Evolutionary conservation across 1,140 invertebrate species (phyloP), one percentile per base, ranked within the genome.

Genomic region (Probaryconus sp.): DNA sequence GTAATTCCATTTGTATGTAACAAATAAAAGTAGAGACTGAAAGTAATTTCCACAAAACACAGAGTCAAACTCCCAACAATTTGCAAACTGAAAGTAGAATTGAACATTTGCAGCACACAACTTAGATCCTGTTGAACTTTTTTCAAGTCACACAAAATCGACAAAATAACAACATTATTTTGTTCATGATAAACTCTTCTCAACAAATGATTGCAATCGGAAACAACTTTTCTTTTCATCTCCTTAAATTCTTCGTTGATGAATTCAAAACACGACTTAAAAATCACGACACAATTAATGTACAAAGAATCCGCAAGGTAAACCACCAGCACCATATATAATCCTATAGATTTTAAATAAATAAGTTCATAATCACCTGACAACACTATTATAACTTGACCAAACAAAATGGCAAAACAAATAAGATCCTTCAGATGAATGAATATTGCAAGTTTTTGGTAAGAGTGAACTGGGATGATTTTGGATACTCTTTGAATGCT

Each of bases 11-110:
- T 16, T 6, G 13, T 17, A 5, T 77, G 51, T 2, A 83, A 10
- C 40, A 86, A 77, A 20, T 70, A 82, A 51, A 86, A 87, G 14
- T 85, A 87, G 6, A 86, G 20, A 0, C 75, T 79, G 30, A 87
- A 87, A 0, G 84, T 86, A 1, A 82, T 55, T 9, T 83, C 77
- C 0, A 64, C 73, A 18, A 86, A 87, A 0, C 79, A 82, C 1
- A 81, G 38, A 0, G 74, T 70, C 0, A 84, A 42, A 7, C 65
- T 60, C 0, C 80, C 42, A 6, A 79, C 61, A 3, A 83, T 11
- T 10, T 82, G 85, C 0, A 81, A 21, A 17, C 79, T 63, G 20
- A 85, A 87, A 0, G 64, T 77, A 0, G 75, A 17, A 42, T 87
- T 87, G 0, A 87, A 18, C 7, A 58, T 35, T n/a, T 78, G 61